phyloP scores from a whole-genome alignment of 1,140 invertebrate species.

The Helicoverpa zea region DNA sequence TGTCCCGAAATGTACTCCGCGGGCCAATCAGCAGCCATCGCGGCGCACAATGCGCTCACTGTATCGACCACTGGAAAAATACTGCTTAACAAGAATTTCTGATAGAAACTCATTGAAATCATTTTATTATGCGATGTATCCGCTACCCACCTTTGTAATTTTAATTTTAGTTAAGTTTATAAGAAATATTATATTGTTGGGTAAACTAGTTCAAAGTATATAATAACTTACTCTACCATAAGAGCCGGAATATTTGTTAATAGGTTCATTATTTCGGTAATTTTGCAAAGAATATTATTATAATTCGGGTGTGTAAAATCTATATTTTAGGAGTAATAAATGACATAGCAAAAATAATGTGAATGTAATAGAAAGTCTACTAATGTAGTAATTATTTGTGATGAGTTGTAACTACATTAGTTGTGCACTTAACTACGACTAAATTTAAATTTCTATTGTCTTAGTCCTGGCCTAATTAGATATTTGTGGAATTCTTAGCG shows the following conservation, averaged over 20 bases:
- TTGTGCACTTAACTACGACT: background rate
- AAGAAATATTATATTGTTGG: too few relatives aligned
- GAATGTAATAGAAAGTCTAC: background rate
- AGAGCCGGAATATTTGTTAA: too few relatives aligned
- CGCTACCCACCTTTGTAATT: too few relatives aligned
- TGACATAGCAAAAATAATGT: background rate
- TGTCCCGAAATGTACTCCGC: conserved; percentile 67
- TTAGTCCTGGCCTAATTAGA: conserved; percentile 27
- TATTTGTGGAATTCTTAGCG: conserved; percentile 3
- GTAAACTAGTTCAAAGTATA: too few relatives aligned
- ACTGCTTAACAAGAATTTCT: background rate
- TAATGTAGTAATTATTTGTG: background rate
- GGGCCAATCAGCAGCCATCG: conserved; percentile 65
- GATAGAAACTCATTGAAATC: background rate
- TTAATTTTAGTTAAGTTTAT: too few relatives aligned
- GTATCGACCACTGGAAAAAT: conserved; percentile 16
- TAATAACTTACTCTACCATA: too few relatives aligned
- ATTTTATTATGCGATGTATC: background rate
- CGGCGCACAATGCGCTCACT: conserved; percentile 40
- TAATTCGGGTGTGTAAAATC: too few relatives aligned
- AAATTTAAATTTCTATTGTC: conserved; percentile 25
- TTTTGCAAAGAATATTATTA: too few relatives aligned
- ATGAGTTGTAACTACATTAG: background rate
- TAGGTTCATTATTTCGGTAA: too few relatives aligned
- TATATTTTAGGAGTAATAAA: too few relatives aligned